These are phyloP conservation scores for Emmelina monodactyla DNA, from an alignment of 2,888 invertebrate species.

Conservation along the genomic window DNA sequence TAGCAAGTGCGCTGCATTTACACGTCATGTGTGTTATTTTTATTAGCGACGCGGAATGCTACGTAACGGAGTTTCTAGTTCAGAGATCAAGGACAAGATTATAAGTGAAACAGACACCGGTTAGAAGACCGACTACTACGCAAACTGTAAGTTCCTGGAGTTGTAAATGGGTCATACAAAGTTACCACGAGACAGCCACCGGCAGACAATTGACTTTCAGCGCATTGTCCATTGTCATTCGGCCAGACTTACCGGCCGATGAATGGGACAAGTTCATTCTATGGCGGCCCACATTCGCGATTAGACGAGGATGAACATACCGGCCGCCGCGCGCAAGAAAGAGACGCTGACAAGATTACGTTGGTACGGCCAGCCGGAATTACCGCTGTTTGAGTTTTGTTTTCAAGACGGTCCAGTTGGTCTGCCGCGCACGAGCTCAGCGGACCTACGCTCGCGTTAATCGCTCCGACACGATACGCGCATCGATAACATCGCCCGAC, in stretches of 20 bases:
- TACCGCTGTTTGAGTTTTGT: constrained; percentile 53
- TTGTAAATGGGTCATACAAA: constrained; percentile 32
- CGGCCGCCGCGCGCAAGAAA: constrained; percentile 20
- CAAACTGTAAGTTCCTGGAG: constrained; percentile 27
- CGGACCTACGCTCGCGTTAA: constrained; percentile 19
- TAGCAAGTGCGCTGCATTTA: too few species aligned
- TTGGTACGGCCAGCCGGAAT: constrained; percentile 43
- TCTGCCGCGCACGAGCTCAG: constrained; percentile 45
- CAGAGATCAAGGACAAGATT: too few species aligned
- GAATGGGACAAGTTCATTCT: constrained; percentile 55
- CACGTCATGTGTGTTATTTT: too few species aligned
- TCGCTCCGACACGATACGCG: constrained; percentile 40
- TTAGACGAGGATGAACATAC: constrained; percentile 25
- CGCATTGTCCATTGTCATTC: constrained; percentile 48
- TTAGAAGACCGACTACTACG: too few species aligned
- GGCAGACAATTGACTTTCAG: constrained; percentile 40
- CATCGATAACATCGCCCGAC: constrained; percentile 55
- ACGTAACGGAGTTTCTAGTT: too few species aligned
- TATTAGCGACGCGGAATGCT: too few species aligned
- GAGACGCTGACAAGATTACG: constrained; percentile 25
- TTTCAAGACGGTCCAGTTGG: constrained; percentile 47
- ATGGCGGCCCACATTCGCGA: constrained; percentile 32
- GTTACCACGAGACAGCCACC: background rate
- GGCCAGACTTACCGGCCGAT: constrained; percentile 36
- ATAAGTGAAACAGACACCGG: too few species aligned